These are phyloP conservation scores for Panulirus ornatus DNA, from an alignment of 1,140 invertebrate species.

Conservation along the genomic window DNA sequence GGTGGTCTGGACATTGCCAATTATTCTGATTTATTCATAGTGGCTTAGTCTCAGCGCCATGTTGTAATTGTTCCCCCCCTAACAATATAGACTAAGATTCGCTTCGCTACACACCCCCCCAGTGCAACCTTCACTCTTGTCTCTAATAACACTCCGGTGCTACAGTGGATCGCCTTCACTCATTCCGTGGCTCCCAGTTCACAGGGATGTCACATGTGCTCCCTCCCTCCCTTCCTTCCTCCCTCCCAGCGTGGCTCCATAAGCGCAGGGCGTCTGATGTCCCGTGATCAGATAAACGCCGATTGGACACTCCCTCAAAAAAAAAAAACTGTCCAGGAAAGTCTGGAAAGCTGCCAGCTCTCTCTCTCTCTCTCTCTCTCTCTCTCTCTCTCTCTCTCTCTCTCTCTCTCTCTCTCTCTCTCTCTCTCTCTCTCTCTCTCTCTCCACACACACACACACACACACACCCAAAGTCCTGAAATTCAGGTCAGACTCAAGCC, in stretches of 20 bases:
- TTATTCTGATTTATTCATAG: conserved; percentile 72
- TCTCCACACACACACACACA: not conserved
- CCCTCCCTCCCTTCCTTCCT: not conserved
- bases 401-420: not conserved
- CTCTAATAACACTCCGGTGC: not conserved
- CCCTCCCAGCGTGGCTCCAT: no score
- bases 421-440: not conserved
- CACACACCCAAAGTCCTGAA: not conserved
- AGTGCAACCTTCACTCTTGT: not conserved
- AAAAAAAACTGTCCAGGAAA: no score
- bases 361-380: not conserved
- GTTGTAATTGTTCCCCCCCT: conserved; percentile 64
- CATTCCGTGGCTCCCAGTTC: not conserved
- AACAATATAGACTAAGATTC: conserved; percentile 48
- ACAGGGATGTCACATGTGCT: not conserved
- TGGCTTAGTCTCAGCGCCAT: conserved; percentile 54
- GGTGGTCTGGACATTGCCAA: conserved; percentile 60
- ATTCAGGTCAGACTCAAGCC: not conserved
- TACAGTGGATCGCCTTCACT: not conserved
- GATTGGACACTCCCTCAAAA: no score
- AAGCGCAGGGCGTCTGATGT: no score
- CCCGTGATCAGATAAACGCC: no score
- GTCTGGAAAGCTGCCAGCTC: not conserved
- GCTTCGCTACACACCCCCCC: not conserved
- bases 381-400: not conserved